These are phyloP conservation scores for Eufriesea mexicana DNA, from an alignment of 1,140 invertebrate species.

Conservation along the genomic window DNA sequence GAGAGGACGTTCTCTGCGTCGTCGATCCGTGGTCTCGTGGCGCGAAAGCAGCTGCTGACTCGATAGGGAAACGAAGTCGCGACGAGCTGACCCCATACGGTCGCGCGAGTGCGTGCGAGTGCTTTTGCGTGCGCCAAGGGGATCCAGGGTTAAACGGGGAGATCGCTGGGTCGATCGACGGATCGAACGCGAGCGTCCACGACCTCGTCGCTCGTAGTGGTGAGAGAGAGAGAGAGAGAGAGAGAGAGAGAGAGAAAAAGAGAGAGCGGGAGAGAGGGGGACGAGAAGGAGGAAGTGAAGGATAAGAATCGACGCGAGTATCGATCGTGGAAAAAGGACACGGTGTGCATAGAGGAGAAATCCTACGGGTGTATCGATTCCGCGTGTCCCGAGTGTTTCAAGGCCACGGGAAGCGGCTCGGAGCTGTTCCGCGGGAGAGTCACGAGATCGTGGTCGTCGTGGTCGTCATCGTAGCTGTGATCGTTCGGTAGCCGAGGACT, in stretches of 20 bases:
- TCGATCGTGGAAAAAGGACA: neutral
- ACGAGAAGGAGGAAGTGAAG: constrained; percentile 1
- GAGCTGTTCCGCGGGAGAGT: neutral
- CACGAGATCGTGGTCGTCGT: constrained; percentile 1
- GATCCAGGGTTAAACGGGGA: no score
- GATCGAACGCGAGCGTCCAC: neutral
- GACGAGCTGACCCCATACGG: neutral
- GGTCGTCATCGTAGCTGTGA: neutral
- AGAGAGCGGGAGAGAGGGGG: neutral
- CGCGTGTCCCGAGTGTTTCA: constrained; percentile 37
- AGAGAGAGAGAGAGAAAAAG: neutral
- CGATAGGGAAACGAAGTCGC: neutral
- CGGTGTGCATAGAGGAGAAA: neutral
- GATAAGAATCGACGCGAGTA: no score
- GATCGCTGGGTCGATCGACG: no score
- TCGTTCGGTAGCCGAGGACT: neutral
- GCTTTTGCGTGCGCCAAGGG: neutral
- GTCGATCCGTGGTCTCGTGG: neutral
- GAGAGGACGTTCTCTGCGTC: no score
- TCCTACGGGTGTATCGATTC: constrained; percentile 37
- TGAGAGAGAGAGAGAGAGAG: neutral
- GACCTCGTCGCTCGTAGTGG: no score
- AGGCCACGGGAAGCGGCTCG: constrained; percentile 10
- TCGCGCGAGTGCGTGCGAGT: neutral
- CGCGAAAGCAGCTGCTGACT: constrained; percentile 14